A percentile compares a stretch with the other conserved stretches of the same genome.
phyloP scores from a whole-genome alignment of 1,140 invertebrate genomes.

The Pseudomyrmex pallidus region DNA sequence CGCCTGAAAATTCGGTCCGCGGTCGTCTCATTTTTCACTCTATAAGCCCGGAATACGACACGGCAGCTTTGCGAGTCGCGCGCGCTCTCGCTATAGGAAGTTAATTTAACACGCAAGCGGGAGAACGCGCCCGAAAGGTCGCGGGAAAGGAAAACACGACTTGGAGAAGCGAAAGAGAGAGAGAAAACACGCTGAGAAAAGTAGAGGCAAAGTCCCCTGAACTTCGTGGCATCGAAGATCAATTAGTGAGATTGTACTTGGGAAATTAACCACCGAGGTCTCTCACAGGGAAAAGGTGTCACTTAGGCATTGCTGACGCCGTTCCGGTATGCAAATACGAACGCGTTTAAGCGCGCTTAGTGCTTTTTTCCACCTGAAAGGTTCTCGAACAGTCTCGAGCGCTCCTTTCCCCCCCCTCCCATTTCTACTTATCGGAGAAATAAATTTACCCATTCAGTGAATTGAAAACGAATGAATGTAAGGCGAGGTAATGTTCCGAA shows the following conservation, averaged over 20 bases:
- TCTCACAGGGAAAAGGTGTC: background rate
- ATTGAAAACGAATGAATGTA: conserved; percentile 47
- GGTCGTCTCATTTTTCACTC: conserved; percentile 42
- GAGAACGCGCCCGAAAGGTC: background rate
- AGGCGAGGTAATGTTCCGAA: conserved; percentile 4
- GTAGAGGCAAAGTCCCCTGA: background rate
- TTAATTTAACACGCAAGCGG: conserved; percentile 59
- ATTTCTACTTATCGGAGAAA: conserved; percentile 18
- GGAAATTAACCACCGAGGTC: conserved; percentile 29
- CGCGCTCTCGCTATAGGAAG: background rate
- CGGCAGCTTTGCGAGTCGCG: conserved; percentile 25
- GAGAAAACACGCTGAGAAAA: conserved; percentile 20
- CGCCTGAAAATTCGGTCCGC: conserved; percentile 36
- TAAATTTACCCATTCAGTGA: background rate
- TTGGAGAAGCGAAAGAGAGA: background rate
- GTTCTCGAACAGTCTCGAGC: conserved; percentile 22
- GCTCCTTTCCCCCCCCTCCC: too few species aligned
- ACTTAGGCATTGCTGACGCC: conserved; percentile 32
- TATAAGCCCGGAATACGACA: conserved; percentile 25
- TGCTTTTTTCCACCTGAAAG: conserved; percentile 40
- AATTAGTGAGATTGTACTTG: conserved; percentile 26
- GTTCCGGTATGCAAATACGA: conserved; percentile 53
- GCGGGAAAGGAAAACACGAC: conserved; percentile 40
- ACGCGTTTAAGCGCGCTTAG: conserved; percentile 23
- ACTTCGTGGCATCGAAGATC: conserved; percentile 25